A percentile compares a stretch with the other conserved stretches of the same genome.
phyloP scores from a whole-genome alignment of 2,797 vertebrate genomes.

The Sebastes vulpes region DNA sequence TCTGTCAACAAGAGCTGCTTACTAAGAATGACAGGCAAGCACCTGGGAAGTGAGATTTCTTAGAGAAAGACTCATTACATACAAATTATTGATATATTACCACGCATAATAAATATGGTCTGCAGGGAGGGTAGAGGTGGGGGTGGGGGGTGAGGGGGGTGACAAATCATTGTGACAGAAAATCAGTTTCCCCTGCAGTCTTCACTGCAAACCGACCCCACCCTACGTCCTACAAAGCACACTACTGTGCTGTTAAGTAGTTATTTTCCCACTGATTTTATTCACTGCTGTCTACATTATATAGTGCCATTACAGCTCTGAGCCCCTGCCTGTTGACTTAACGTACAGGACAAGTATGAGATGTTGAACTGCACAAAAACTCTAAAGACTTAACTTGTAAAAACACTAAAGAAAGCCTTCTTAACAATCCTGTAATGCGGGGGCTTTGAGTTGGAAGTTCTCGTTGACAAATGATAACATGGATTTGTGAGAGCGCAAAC shows the following conservation, averaged over 20 bases:
- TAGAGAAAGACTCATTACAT: not conserved
- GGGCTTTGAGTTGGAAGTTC: constrained; percentile 23
- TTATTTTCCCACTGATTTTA: constrained; percentile 33
- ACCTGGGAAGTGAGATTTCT: constrained; percentile 1
- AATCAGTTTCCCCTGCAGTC: constrained; percentile 55
- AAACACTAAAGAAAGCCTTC: not conserved
- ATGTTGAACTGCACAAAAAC: constrained; percentile 4
- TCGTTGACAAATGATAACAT: constrained; percentile 51
- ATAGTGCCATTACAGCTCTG: not conserved
- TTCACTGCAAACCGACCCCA: constrained; percentile 49
- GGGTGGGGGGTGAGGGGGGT: not conserved
- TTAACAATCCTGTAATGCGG: constrained; percentile 1
- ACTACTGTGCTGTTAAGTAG: not conserved
- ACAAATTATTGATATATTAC: not conserved
- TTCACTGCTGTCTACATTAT: constrained; percentile 12
- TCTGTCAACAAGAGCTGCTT: not conserved
- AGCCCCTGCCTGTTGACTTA: constrained; percentile 33
- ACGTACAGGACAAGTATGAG: not conserved
- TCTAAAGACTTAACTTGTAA: not conserved
- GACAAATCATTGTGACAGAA: constrained; percentile 43
- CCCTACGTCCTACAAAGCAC: constrained; percentile 23
- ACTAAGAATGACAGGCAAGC: not conserved
- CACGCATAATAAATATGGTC: constrained; percentile 6
- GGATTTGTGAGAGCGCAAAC: constrained; percentile 38
- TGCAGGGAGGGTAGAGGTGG: not conserved